phyloP scores from a whole-genome alignment of 2,797 vertebrate genomes.

The Protonibea diacanthus region DNA sequence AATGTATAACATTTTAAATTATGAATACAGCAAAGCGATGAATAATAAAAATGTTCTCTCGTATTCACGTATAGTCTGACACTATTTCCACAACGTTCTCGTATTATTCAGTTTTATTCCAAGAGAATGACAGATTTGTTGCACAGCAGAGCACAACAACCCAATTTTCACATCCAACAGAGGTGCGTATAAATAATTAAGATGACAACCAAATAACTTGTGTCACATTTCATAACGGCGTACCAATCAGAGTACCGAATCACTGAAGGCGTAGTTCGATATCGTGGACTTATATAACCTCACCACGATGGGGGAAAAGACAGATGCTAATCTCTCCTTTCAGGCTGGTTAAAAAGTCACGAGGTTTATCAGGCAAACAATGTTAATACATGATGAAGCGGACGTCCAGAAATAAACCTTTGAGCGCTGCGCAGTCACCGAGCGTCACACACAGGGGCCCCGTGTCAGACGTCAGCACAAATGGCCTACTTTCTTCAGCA shows the following conservation, averaged over 20 bases:
- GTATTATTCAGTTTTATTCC: conserved; percentile 58
- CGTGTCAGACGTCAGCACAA: conserved; percentile 51
- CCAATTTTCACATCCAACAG: conserved; percentile 69
- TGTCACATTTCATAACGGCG: conserved; percentile 71
- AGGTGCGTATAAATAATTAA: conserved; percentile 79
- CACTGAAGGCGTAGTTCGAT: conserved; percentile 34
- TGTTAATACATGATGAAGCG: conserved; percentile 43
- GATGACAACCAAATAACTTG: conserved; percentile 73
- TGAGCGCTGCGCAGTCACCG: conserved; percentile 26
- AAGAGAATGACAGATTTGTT: conserved; percentile 62
- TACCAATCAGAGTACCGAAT: conserved; percentile 36
- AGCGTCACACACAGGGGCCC: conserved; percentile 35
- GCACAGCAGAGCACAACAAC: conserved; percentile 68
- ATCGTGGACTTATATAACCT: conserved; percentile 57
- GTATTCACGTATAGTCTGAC: conserved; percentile 47
- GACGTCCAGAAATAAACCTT: conserved; percentile 57
- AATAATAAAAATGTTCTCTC: conserved; percentile 71
- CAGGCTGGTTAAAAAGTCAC: conserved; percentile 22
- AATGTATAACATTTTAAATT: conserved; percentile 65
- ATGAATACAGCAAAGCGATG: conserved; percentile 67
- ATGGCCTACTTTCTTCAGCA: conserved; percentile 65
- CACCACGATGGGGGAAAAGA: conserved; percentile 31
- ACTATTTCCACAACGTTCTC: conserved; percentile 46
- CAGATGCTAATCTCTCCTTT: conserved; percentile 59
- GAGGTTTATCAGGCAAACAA: conserved; percentile 40